Conservation (phyloP, 2,113 vertebrate genomes). For the Bujurquina vittata region DNA sequence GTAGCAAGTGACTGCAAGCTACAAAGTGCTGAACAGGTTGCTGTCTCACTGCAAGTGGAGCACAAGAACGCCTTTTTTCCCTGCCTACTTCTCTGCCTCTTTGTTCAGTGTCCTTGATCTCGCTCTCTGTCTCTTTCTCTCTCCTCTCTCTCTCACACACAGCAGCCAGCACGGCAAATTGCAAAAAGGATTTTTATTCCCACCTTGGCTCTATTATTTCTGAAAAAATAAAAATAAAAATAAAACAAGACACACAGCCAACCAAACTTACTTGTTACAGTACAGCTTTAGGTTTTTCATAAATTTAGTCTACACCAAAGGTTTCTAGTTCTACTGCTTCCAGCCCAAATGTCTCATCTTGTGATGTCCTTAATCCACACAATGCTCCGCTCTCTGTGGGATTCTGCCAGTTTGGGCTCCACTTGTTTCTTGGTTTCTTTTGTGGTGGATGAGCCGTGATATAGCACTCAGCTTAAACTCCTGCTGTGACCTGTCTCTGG, state of each 20-base stretch:
- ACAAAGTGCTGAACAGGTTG: slow-evolving; percentile 48
- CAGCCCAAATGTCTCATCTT: slow-evolving; percentile 26
- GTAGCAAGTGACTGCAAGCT: slow-evolving; percentile 35
- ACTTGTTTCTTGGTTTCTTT: slow-evolving; percentile 27
- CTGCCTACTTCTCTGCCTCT: slow-evolving; percentile 21
- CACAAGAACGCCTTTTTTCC: slow-evolving; percentile 24
- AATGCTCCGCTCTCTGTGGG: slow-evolving; percentile 26
- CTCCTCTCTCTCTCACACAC: not conserved
- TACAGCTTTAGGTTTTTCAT: slow-evolving; percentile 32
- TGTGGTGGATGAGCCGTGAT: slow-evolving; percentile 46
- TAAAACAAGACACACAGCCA: slow-evolving; percentile 2
- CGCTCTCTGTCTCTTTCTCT: not conserved
- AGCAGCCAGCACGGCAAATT: slow-evolving; percentile 32
- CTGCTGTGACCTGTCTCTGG: slow-evolving; percentile 49
- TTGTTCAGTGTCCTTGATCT: slow-evolving; percentile 46
- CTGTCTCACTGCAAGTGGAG: slow-evolving; percentile 22
- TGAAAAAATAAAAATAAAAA: not conserved
- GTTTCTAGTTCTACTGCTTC: slow-evolving; percentile 39
- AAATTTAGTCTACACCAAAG: slow-evolving; percentile 17
- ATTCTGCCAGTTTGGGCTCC: not conserved
- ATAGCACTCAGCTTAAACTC: slow-evolving; percentile 32
- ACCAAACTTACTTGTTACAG: slow-evolving; percentile 45
- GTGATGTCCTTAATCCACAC: slow-evolving; percentile 40
- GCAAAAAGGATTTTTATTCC: slow-evolving; percentile 21
- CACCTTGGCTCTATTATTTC: slow-evolving; percentile 31